phyloP scores from a whole-genome alignment of 2,888 invertebrate genomes.

The Stenolophus ochropezus region DNA sequence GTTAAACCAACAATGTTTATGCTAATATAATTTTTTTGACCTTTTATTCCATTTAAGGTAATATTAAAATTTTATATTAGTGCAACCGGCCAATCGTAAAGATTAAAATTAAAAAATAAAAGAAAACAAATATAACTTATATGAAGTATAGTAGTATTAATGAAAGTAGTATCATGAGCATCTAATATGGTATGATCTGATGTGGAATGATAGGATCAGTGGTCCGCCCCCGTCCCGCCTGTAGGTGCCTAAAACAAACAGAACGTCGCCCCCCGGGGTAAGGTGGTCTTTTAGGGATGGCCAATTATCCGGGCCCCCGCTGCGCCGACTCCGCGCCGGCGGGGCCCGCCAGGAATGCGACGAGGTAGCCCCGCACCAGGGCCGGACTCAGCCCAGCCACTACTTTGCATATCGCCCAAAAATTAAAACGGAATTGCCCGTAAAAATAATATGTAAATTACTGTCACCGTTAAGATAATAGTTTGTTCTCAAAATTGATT shows the following conservation, averaged over 20 bases:
- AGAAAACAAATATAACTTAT: no score
- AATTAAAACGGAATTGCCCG: no score
- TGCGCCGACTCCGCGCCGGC: conserved; percentile 68
- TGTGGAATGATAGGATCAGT: conserved; percentile 54
- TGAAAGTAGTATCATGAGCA: neutral
- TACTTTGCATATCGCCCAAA: neutral
- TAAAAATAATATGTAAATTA: no score
- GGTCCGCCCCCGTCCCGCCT: conserved; percentile 17
- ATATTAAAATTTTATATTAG: no score
- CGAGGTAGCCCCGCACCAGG: conserved; percentile 45
- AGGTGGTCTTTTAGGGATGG: conserved; percentile 69
- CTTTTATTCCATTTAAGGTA: no score
- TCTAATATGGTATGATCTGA: conserved; percentile 3
- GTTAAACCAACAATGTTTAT: no score
- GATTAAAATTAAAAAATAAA: no score
- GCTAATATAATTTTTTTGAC: no score
- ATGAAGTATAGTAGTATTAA: neutral
- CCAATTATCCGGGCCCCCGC: conserved; percentile 69
- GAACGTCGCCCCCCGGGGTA: conserved; percentile 67
- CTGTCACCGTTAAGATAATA: no score
- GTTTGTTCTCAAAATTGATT: no score
- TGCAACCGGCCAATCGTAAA: no score
- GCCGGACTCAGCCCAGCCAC: conserved; percentile 30
- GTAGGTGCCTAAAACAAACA: conserved; percentile 66
- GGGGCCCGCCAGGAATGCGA: conserved; percentile 65